phyloP scores from a whole-genome alignment of 2,113 vertebrate species.

The Crocuta crocuta region DNA sequence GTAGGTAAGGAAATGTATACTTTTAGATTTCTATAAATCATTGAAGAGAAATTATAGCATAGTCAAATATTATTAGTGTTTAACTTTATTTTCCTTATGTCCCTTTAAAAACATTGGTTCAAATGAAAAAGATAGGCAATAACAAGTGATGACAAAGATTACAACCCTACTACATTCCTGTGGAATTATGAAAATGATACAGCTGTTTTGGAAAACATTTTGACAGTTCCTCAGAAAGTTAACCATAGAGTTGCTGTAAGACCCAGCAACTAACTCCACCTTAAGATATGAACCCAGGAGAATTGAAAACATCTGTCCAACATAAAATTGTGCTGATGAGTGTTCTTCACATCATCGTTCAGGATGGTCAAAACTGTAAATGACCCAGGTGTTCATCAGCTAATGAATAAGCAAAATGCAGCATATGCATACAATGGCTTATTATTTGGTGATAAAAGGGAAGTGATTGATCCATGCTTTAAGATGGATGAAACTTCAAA shows the following conservation, averaged over 20 bases:
- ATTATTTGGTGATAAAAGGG: background rate
- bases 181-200: background rate
- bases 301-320: background rate
- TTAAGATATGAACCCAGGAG: background rate
- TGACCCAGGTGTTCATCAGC: background rate
- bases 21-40: background rate
- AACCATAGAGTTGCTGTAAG: background rate
- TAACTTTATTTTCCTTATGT: conserved; percentile 28
- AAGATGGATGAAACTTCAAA: background rate
- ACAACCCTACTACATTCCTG: background rate
- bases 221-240: background rate
- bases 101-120: background rate
- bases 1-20: background rate
- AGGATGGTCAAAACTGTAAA: background rate
- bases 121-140: background rate
- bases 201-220: background rate
- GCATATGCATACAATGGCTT: background rate
- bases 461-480: background rate
- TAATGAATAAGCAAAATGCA: background rate
- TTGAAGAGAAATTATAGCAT: background rate
- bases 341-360: background rate
- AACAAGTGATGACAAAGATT: background rate
- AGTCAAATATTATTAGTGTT: conserved; percentile 25
- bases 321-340: background rate
- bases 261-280: background rate